Evolutionary conservation across 2,888 invertebrate species (phyloP), one percentile per base, ranked within the genome.

Genomic region (Notocelia uddmanniana): DNA sequence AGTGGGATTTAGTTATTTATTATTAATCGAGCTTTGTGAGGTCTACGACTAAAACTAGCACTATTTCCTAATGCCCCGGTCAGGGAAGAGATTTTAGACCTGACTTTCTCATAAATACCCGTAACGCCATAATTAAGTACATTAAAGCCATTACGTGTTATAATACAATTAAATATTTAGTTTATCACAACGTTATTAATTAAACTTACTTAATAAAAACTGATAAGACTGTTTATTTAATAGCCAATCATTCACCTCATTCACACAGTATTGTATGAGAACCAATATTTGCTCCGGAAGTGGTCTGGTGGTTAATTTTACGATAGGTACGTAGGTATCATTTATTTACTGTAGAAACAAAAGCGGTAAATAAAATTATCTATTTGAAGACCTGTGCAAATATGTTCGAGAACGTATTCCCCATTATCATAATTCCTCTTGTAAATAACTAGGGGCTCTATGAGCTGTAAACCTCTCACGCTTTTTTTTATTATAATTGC

Each of bases 231-330:
- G 59, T 76, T 76, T 45, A 45, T 45, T 45, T n/a, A 45, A 75
- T 75, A 75, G 76, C 76, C 74, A 75, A 80, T 79, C 63, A 77
- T 78, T 81, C 77, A 78, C 79, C 76, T 76, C 78, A 82, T 86
- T 89, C 89, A 83, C 90, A 90, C 89, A 85, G 80, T 85, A 81
- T 74, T 54, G 79, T 84, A 79, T 76, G 76, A 75, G 77, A 80
- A 78, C 78, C 81, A 88, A 89, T 87, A 86, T 87, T 88, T 79
- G 76, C 79, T 73, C 68, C 82, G 89, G 89, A 89, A 85, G 85
- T 84, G 76, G 76, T 69, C 23, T 55, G 31, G 57, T 70, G 60
- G 69, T 63, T 23, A 55, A 21, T 41, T 41, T 48, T 66, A 58
- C 11, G 69, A 60, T 70, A 69, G 1, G 6, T 58, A 60, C 23